Base-by-base conservation (phyloP, 2,113 vertebrate genomes). In the Chaetodon auriga region DNA sequence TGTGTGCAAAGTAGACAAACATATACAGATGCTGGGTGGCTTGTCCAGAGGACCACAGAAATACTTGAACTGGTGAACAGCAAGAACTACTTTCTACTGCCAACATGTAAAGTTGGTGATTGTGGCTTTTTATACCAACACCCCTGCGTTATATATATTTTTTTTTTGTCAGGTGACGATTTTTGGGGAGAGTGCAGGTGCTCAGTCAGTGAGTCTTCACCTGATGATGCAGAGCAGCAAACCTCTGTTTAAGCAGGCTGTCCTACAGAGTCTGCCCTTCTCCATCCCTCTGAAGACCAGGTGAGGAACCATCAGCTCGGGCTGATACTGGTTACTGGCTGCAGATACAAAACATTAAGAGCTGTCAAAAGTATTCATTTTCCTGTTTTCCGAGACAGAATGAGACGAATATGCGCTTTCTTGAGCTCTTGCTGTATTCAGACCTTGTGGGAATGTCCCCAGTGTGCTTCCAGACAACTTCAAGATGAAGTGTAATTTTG, bases 151-250 rank as follows among this genome's bases (percentile, higher is more conserved):
- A 9, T 63, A 6, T 30, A n/a, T n/a, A n/a, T n/a, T n/a, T n/a
- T 30, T 30, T 64, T 36, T 48, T 62, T 45, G 8, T 49, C 86
- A 96, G 95, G 95, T 96, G 62, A 96, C 95, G 2, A 58, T 96
- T 68, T 95, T 96, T 72, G 95, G 95, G 11, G 95, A 96, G 80
- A 96, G 95, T 23, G 95, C 95, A 3, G 95, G 95, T 11, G 94
- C 94, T 72, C 95, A 96, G 90, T 95, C 95, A 0, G 94, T 95
- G 57, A 86, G 91, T 82, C 89, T 96, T 19, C 95, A 96, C 84
- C 85, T 96, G 83, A 96, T 95, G 94, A 91, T 95, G 49, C 80
- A 92, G 75, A 95, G 90, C 95, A 96, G 95, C 35, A 63, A 87
- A 61, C 84, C 90, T 48, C 88, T 96, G 46, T 96, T 95, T 45